A percentile compares a stretch with the other conserved stretches of the same genome.
phyloP scores from a whole-genome alignment of 2,797 vertebrate genomes.

The Gymnothorax reevesii region DNA sequence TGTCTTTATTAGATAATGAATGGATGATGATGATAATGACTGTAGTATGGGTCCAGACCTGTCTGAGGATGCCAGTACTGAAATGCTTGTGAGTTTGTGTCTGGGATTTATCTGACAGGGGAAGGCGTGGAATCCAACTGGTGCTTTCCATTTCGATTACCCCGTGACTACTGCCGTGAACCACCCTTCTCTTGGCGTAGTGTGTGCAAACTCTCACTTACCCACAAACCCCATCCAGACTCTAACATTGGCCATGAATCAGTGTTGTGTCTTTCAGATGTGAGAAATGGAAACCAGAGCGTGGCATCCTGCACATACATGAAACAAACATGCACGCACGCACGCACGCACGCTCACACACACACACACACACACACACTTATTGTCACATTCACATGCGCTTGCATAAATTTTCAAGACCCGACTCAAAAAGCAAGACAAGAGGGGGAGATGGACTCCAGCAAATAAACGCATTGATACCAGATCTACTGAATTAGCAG shows the following conservation, averaged over 20 bases:
- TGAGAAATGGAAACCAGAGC: not conserved
- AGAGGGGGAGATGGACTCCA: too few relatives aligned
- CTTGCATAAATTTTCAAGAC: not conserved
- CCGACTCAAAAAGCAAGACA: too few relatives aligned
- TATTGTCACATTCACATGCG: slow-evolving; percentile 17
- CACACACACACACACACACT: not conserved
- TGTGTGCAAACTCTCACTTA: not conserved
- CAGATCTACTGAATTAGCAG: too few relatives aligned
- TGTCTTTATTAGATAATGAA: not conserved
- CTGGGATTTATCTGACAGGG: not conserved
- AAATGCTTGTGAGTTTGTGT: not conserved
- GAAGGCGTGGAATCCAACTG: not conserved
- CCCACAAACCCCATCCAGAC: slow-evolving; percentile 2
- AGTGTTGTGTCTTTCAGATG: not conserved
- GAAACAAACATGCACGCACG: not conserved
- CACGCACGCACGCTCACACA: not conserved
- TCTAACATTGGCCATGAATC: not conserved
- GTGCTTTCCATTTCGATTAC: not conserved
- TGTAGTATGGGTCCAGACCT: not conserved
- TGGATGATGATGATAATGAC: not conserved
- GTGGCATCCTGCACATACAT: not conserved
- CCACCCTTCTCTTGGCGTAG: not conserved
- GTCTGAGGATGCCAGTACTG: not conserved
- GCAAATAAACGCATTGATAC: too few relatives aligned
- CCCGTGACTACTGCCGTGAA: not conserved